Conservation (phyloP, 1,140 invertebrate genomes). For the Formica exsecta region DNA sequence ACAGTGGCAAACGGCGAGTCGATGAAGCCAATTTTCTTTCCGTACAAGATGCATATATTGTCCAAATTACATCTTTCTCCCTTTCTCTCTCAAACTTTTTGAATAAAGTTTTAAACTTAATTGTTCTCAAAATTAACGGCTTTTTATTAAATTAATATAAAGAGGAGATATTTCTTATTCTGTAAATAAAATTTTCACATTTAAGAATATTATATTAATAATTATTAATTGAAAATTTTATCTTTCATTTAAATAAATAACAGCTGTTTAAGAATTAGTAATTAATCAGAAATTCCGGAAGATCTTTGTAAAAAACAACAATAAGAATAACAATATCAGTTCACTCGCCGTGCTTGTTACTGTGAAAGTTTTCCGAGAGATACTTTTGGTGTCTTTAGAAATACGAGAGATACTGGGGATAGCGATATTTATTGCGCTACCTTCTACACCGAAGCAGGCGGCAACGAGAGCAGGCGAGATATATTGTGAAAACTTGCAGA, state of each 20-base stretch:
- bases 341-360: constrained; percentile 23
- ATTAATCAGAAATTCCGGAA: constrained; percentile 1
- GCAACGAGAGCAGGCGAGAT: constrained; percentile 59
- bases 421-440: constrained; percentile 57
- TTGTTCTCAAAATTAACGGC: too few relatives aligned
- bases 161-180: too few relatives aligned
- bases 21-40: constrained; percentile 9
- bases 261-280: background rate
- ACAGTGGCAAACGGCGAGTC: constrained; percentile 14
- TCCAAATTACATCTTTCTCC: background rate
- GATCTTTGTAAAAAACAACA: constrained; percentile 6
- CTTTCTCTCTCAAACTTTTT: background rate
- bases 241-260: background rate
- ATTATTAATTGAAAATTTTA: background rate
- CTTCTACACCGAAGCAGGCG: constrained; percentile 24
- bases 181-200: background rate
- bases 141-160: too few relatives aligned
- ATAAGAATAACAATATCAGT: constrained; percentile 1
- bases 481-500: constrained; percentile 74
- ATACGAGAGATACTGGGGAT: constrained; percentile 33
- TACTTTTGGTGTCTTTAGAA: constrained; percentile 45
- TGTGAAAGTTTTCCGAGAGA: constrained; percentile 35
- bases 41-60: background rate
- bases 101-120: background rate
- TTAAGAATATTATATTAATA: background rate